Evolutionary conservation across 2,888 invertebrate species (phyloP).

Genomic region (Xanthia togata): DNA sequence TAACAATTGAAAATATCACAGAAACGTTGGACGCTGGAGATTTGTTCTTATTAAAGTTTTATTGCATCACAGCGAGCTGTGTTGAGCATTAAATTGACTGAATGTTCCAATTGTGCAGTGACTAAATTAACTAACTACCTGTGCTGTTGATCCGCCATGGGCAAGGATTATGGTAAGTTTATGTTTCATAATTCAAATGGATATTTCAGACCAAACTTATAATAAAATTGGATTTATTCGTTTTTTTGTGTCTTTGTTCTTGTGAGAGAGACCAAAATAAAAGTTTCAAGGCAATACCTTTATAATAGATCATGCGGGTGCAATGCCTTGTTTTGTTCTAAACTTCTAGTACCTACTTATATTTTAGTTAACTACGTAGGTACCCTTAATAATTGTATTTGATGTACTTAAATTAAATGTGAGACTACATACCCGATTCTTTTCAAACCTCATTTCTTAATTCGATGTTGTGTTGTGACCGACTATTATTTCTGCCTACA

Average conservation of each 20-base stretch:
- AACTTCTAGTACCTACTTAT: background rate
- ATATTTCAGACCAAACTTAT: background rate
- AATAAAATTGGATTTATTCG: background rate
- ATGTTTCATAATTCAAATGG: constrained; percentile 7
- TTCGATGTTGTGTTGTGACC: constrained; percentile 26
- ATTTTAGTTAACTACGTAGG: background rate
- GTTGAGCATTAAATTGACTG: constrained; percentile 52
- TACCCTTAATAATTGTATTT: background rate
- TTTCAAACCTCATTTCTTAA: constrained; percentile 22
- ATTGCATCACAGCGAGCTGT: constrained; percentile 43
- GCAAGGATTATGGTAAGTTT: constrained; percentile 83
- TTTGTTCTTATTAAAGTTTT: constrained; percentile 47
- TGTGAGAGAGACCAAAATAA: constrained; percentile 2
- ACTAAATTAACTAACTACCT: constrained; percentile 50
- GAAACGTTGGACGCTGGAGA: constrained; percentile 43
- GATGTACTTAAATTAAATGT: background rate
- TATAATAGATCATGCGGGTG: constrained; percentile 24
- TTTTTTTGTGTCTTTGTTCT: constrained; percentile 4
- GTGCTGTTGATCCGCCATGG: constrained; percentile 70
- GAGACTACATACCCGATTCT: background rate
- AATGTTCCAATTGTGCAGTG: constrained; percentile 59
- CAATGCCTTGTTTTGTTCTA: constrained; percentile 13
- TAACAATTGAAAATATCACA: constrained; percentile 60
- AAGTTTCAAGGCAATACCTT: constrained; percentile 24
- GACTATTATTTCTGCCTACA: constrained; percentile 24